A percentile compares a stretch with the other conserved stretches of the same genome.
Conservation (phyloP, 2,113 vertebrate species). For the Lucifuga dentata region DNA sequence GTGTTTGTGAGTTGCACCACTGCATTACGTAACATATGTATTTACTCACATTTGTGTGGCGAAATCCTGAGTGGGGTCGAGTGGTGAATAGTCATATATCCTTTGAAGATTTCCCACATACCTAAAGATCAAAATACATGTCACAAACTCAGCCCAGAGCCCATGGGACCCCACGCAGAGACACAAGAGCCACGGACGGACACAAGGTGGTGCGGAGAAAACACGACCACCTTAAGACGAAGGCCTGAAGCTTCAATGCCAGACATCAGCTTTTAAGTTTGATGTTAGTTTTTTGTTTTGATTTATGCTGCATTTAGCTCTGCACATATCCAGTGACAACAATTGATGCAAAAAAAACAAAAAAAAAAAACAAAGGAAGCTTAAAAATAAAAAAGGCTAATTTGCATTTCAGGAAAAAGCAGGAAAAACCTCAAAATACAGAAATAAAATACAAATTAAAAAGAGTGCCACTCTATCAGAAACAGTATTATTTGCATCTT, state of each 20-base stretch:
- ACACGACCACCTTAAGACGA: neutral
- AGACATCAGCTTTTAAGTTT: too few relatives aligned
- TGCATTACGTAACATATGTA: slow-evolving; percentile 32
- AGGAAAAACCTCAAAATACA: too few relatives aligned
- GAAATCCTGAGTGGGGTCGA: slow-evolving; percentile 97
- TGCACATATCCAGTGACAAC: neutral
- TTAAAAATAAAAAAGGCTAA: too few relatives aligned
- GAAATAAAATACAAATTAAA: too few relatives aligned
- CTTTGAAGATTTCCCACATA: slow-evolving; percentile 97
- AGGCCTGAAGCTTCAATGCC: too few relatives aligned
- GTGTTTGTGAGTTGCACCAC: slow-evolving; percentile 6
- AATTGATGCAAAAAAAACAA: neutral
- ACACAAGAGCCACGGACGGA: slow-evolving; percentile 4
- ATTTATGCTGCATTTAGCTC: neutral
- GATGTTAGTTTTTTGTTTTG: neutral
- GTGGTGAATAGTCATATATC: slow-evolving; percentile 98
- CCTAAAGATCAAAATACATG: slow-evolving; percentile 80
- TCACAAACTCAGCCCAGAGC: slow-evolving; percentile 27
- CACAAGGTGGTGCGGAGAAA: neutral
- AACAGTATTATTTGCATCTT: too few relatives aligned
- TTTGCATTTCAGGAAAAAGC: too few relatives aligned
- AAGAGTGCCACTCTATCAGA: too few relatives aligned
- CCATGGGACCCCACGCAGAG: neutral
- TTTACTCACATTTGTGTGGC: slow-evolving; percentile 97
- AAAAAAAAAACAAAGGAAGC: neutral